phyloP scores from a whole-genome alignment of 2,113 vertebrate genomes.

The Sebastes schlegelii region DNA sequence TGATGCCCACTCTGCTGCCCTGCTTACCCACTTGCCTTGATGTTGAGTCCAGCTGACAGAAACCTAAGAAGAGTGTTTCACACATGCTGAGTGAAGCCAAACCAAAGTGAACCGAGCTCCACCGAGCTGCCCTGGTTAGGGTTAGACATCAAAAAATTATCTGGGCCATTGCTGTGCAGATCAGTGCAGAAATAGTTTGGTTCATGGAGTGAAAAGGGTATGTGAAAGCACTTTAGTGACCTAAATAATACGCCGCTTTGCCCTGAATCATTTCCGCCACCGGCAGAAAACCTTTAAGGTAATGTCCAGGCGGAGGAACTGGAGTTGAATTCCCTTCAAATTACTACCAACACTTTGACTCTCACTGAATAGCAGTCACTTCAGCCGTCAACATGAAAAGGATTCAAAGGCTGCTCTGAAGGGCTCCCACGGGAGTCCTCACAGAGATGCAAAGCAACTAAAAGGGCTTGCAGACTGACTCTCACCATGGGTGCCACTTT shows the following conservation, averaged over 20 bases:
- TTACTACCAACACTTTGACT: constrained; percentile 48
- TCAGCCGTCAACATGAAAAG: constrained; percentile 61
- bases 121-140: constrained; percentile 62
- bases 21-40: constrained; percentile 71
- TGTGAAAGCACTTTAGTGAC: constrained; percentile 59
- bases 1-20: constrained; percentile 58
- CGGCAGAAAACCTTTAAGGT: constrained; percentile 36
- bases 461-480: constrained; percentile 49
- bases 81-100: constrained; percentile 75
- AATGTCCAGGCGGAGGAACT: constrained; percentile 21
- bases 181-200: constrained; percentile 60
- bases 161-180: constrained; percentile 62
- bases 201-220: constrained; percentile 48
- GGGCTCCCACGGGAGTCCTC: constrained; percentile 61
- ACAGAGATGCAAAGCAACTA: constrained; percentile 51
- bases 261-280: constrained; percentile 35
- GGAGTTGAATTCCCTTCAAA: constrained; percentile 33
- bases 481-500: constrained; percentile 54
- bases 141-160: constrained; percentile 67
- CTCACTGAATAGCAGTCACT: constrained; percentile 49
- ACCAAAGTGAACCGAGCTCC: constrained; percentile 60
- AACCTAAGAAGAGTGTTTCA: constrained; percentile 63
- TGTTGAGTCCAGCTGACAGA: constrained; percentile 68
- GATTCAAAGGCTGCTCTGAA: constrained; percentile 57
- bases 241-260: constrained; percentile 53